phyloP scores from a whole-genome alignment of 2,113 vertebrate genomes.

The Mellivora capensis region DNA sequence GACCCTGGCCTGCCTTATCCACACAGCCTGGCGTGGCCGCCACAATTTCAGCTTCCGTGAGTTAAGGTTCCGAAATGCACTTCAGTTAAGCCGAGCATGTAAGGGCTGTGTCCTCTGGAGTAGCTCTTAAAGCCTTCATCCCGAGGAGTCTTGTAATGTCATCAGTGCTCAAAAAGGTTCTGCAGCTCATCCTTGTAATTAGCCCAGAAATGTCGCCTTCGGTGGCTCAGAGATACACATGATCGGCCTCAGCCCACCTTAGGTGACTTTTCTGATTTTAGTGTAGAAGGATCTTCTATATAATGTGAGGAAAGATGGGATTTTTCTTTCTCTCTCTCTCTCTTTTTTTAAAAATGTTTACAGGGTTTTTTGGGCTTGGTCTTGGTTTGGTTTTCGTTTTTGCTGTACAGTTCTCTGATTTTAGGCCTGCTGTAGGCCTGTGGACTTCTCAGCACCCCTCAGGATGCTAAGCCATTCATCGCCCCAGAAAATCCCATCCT shows the following conservation, averaged over 20 bases:
- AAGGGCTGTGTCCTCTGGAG: not conserved
- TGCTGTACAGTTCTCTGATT: not conserved
- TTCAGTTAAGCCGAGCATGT: not conserved
- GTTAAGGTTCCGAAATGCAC: not conserved
- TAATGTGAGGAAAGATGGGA: not conserved
- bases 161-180: not conserved
- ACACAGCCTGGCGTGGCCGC: rapidly evolving
- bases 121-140: not conserved
- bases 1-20: not conserved
- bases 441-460: too few relatives aligned
- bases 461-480: rapidly evolving
- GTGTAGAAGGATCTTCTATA: not conserved
- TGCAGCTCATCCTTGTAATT: not conserved
- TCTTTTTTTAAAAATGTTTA: not conserved
- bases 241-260: not conserved
- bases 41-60: not conserved
- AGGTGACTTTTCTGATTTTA: not conserved
- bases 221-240: rapidly evolving
- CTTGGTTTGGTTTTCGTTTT: not conserved
- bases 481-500: rapidly evolving
- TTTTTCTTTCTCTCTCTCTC: not conserved
- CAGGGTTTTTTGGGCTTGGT: not conserved
- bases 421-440: not conserved
- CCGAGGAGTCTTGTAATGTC: not conserved
- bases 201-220: not conserved